These are phyloP conservation scores for Otocyon megalotis DNA, from an alignment of 2,113 vertebrate species.

Conservation along the genomic window DNA sequence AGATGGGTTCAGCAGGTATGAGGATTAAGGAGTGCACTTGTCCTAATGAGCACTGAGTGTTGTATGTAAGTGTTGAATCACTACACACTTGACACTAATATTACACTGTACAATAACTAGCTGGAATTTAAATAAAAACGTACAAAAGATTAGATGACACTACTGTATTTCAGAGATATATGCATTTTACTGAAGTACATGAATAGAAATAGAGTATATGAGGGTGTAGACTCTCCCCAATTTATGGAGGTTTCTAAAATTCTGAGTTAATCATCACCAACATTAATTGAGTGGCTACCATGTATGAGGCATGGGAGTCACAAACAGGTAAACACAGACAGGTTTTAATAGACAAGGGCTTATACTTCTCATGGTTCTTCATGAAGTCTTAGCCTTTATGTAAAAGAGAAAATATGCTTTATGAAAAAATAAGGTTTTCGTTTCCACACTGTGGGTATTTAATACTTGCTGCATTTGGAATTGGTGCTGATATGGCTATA, in stretches of 20 bases:
- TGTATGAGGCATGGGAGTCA: neutral
- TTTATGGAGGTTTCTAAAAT: neutral
- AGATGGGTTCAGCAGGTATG: no score
- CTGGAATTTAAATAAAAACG: neutral
- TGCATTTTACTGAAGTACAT: neutral
- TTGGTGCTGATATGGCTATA: neutral
- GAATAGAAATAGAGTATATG: neutral
- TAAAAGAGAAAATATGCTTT: neutral
- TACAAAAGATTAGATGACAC: neutral
- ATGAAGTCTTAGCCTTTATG: neutral
- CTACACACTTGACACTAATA: neutral
- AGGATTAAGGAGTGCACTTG: neutral
- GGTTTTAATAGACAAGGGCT: neutral
- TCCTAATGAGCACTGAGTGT: neutral
- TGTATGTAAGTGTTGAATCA: neutral
- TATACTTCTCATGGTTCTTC: neutral
- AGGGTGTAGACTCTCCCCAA: neutral
- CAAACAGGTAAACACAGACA: neutral
- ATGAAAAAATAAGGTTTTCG: neutral
- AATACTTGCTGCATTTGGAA: conserved; percentile 28
- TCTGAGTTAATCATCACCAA: neutral
- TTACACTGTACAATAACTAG: neutral
- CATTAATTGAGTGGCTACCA: neutral
- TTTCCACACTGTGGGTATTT: neutral
- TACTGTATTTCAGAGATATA: neutral